Percentiles rank a stretch among this genome's conserved stretches.
These are phyloP conservation scores for Lophochroa leadbeateri DNA, from an alignment of 2,113 vertebrate species.

Conservation along the genomic window DNA sequence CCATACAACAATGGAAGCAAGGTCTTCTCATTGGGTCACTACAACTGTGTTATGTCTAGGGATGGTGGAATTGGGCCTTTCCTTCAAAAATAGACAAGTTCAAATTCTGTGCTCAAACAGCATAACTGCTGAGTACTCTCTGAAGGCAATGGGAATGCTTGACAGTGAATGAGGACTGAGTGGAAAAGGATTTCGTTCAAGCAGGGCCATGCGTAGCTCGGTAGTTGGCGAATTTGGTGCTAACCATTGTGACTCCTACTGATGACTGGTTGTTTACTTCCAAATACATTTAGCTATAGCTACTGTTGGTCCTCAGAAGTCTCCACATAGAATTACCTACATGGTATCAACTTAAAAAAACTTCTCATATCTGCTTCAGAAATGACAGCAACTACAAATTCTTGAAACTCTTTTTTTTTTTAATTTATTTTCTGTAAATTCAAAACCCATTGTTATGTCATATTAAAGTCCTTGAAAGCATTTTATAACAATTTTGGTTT, in stretches of 20 bases:
- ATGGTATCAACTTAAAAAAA: background rate
- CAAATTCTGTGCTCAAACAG: background rate
- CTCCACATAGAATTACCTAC: background rate
- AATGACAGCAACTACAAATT: background rate
- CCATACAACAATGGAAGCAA: background rate
- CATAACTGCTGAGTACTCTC: background rate
- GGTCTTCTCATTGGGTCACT: background rate
- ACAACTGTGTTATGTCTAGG: background rate
- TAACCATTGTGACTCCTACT: fast-evolving
- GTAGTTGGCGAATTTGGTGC: background rate
- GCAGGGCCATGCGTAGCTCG: background rate
- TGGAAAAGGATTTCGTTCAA: background rate
- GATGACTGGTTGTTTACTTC: background rate
- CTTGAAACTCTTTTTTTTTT: background rate
- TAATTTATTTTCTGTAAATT: background rate
- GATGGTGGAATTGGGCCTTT: background rate
- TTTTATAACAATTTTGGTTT: background rate
- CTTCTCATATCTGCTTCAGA: background rate
- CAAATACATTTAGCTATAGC: background rate
- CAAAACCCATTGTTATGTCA: background rate
- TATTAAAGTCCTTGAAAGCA: background rate
- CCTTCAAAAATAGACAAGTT: background rate
- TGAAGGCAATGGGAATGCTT: background rate
- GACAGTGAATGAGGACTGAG: background rate
- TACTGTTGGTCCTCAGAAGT: background rate